Conservation (phyloP, 2,113 vertebrate species). For the Eublepharis macularius region DNA sequence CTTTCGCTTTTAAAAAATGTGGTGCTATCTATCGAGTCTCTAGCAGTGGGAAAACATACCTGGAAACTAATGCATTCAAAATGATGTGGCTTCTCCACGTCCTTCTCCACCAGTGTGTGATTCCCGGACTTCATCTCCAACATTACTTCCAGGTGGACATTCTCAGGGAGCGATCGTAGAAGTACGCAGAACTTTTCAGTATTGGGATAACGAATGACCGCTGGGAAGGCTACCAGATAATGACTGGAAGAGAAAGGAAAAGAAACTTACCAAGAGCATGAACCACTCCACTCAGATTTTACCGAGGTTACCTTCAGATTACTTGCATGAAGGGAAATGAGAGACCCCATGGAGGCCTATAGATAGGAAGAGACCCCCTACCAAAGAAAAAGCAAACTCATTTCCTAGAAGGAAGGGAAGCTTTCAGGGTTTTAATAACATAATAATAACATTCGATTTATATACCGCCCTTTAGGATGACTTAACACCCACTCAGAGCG, state of each 20-base stretch:
- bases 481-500: too few species aligned
- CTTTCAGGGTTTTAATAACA: too few species aligned
- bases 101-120: conserved; percentile 45
- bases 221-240: conserved; percentile 56
- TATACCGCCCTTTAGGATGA: too few species aligned
- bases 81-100: conserved; percentile 52
- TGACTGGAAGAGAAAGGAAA: conserved; percentile 43
- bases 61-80: conserved; percentile 50
- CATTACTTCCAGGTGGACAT: conserved; percentile 15
- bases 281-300: not conserved
- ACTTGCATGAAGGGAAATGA: too few species aligned
- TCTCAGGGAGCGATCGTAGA: conserved; percentile 46
- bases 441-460: too few species aligned
- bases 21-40: not conserved
- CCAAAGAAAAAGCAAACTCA: too few species aligned
- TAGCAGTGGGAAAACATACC: conserved; percentile 24
- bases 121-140: conserved; percentile 42
- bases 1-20: too few species aligned
- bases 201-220: conserved; percentile 34
- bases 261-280: conserved; percentile 8
- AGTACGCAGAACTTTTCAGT: conserved; percentile 55
- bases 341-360: too few species aligned
- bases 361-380: too few species aligned
- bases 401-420: too few species aligned
- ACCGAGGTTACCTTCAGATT: not conserved